Conservation (phyloP, 1,140 invertebrate species). For the Caerostris darwini region DNA sequence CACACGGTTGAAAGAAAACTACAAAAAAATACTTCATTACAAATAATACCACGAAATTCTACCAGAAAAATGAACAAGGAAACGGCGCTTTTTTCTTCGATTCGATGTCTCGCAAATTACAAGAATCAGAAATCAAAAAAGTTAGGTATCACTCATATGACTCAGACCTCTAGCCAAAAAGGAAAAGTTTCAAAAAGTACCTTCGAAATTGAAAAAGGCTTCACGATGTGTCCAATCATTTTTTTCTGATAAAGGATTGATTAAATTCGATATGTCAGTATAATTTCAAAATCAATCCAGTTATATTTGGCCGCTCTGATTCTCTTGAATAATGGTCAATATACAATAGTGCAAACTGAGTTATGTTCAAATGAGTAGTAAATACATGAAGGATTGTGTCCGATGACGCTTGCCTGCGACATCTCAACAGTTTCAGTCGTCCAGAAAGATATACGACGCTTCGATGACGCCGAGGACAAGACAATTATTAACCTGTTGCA, state of each 20-base stretch:
- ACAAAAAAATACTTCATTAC: not conserved
- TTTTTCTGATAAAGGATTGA: not conserved
- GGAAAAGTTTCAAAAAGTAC: not conserved
- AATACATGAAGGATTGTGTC: not conserved
- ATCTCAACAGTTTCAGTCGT: constrained; percentile 33
- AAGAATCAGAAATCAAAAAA: not conserved
- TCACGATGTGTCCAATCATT: not conserved
- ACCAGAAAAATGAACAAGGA: not conserved
- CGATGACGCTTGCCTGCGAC: constrained; percentile 39
- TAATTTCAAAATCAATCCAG: constrained; percentile 35
- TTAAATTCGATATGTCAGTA: not conserved
- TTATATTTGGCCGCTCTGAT: constrained; percentile 50
- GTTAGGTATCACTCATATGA: not conserved
- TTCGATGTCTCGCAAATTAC: not conserved
- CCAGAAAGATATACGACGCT: constrained; percentile 35
- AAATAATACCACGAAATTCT: not conserved
- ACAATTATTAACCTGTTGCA: constrained; percentile 56
- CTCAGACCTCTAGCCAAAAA: not conserved
- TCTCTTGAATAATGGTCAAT: constrained; percentile 35
- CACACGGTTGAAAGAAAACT: not conserved
- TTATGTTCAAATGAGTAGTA: not conserved
- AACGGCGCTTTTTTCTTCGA: not conserved
- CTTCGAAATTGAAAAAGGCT: not conserved
- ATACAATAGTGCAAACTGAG: not conserved
- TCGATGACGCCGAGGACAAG: constrained; percentile 40